Base-by-base conservation (phyloP, 2,888 invertebrate species). In the Meteorus cinctellus region DNA sequence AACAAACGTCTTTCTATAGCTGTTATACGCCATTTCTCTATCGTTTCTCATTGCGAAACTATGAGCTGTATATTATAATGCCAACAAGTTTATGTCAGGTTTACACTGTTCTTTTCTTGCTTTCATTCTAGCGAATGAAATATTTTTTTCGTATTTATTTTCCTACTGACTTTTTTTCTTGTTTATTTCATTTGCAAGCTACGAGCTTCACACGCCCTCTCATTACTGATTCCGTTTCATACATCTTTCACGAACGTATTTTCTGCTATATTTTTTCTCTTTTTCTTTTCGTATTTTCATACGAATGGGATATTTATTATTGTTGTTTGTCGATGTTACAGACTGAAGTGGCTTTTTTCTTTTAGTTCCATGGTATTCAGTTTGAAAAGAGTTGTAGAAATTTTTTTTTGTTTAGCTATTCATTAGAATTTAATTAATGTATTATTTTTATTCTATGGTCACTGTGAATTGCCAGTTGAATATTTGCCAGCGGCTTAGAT, bases 281-380 rank as follows among this genome's bases (percentile, higher is more conserved):
- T 75, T 36, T 48, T 60, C 41, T 36, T 19, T 65, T 73, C 75
- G 70, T 45, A 36, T 68, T 14, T 29, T 63, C 68, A 72, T 73
- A 62, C 51, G 29, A 45, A 12, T 62, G 48, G 63, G 45, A 31
- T 73, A 66, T 78, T 70, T 45, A 70, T 70, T 60, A 41, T 29
- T 36, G 69, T 59, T 66, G 45, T 55, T n/a, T 45, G 24, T 2
- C 34, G 55, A 14, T n/a, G 16, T 66, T 70, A 59, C 8, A 29
- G 27, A 16, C 12, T 51, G 8, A 67, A 67, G 10, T 67, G 8
- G 34, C 34, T 24, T 45, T 63, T 63, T 16, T 19, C 36, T 36
- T 36, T 2, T 31, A 14, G 29, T 34, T 65, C 41, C n/a, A 65
- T 5, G 34, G 8, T 65, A 4, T 36, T 41, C 10, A 19, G 6